Evolutionary conservation across 2,888 invertebrate species (phyloP), one percentile per base, ranked within the genome.

Genomic region (Drosophila gaucha): DNA sequence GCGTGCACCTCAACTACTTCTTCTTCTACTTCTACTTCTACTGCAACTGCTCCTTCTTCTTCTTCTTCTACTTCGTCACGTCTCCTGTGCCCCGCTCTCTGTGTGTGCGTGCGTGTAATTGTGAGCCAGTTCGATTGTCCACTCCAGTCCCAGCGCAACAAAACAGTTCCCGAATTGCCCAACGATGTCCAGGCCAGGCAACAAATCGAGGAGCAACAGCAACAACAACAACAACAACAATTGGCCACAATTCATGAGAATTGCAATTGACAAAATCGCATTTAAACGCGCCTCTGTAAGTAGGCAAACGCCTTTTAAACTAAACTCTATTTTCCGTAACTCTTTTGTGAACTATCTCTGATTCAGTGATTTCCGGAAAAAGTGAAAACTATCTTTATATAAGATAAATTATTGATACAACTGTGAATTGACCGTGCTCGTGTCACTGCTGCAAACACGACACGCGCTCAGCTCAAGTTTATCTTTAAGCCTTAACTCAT

Each of bases 271-370:
- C 36, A 47, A 43, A 31, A 9, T 31, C 36, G 31, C 26, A 60
- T 22, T 43, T 16, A 24, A 44, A 36, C 22, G 31, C 5, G 63
- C 67, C 67, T 74, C 78, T 68, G 80, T 80, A 80, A 80, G 80
- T 80, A 67, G 84, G 84, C 59, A 58, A n/a, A 68, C 24, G 52
- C 35, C 44, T 54, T 58, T 59, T 26, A 6, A 51, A 28, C 28
- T 3, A 28, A n/a, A 47, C 31, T 44, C 28, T 18, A 18, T n/a
- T 46, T 31, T 46, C n/a, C n/a, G n/a, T n/a, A n/a, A n/a, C n/a
- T 12, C 1, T 5, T n/a, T 26, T n/a, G 28, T 20, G n/a, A 44
- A 18, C 44, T 9, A 5, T 5, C 5, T 0, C 12, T 12, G 31
- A 28, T 28, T 43, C 5, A 31, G 30, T 46, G 31, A 22, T 12